phyloP scores from a whole-genome alignment of 2,888 invertebrate genomes.

The Torymus tubicola region DNA sequence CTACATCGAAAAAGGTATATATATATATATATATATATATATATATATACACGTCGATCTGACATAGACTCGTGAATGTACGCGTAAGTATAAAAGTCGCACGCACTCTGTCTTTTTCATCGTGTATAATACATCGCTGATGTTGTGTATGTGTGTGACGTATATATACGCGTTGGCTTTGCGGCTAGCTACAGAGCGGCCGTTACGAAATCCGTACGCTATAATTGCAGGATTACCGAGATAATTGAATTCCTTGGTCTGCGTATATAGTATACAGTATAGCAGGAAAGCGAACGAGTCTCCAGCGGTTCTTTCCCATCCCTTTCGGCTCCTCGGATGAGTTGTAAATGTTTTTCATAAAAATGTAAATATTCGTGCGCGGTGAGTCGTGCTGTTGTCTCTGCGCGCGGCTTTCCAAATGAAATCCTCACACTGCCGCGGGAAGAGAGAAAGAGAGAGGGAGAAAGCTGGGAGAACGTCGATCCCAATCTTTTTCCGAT shows the following conservation, averaged over 20 bases:
- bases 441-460: not conserved
- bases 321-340: constrained; percentile 54
- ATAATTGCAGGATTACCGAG: constrained; percentile 80
- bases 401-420: not conserved
- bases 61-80: too few relatives aligned
- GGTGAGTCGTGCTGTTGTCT: not conserved
- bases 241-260: constrained; percentile 79
- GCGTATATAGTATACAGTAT: constrained; percentile 51
- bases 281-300: not conserved
- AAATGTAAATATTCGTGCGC: constrained; percentile 63
- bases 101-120: not conserved
- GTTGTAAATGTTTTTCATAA: constrained; percentile 67
- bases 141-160: not conserved
- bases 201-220: constrained; percentile 61
- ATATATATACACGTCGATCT: too few relatives aligned
- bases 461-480: not conserved
- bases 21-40: too few relatives aligned
- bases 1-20: too few relatives aligned
- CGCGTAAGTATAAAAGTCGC: too few relatives aligned
- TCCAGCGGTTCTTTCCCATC: too few relatives aligned
- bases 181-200: constrained; percentile 38
- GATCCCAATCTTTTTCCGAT: constrained; percentile 47
- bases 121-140: not conserved
- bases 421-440: constrained; percentile 27
- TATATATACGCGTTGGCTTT: constrained; percentile 14